Evolutionary conservation across 1,140 invertebrate genomes (phyloP).

Genomic region (Spodoptera frugiperda): DNA sequence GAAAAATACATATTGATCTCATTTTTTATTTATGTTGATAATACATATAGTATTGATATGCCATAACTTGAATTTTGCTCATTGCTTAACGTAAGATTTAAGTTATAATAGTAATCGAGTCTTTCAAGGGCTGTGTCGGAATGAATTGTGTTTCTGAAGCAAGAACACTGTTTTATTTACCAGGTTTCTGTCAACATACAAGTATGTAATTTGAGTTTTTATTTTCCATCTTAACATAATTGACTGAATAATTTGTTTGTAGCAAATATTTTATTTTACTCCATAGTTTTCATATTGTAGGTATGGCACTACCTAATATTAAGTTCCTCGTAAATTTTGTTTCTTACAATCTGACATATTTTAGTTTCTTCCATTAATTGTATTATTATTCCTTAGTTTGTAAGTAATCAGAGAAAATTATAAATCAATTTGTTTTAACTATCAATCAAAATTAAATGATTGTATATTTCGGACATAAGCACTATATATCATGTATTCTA

Average conservation of each 20-base stretch:
- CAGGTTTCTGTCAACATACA: constrained; percentile 4
- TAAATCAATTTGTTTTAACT: constrained; percentile 77
- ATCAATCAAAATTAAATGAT: constrained; percentile 78
- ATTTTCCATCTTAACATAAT: constrained; percentile 25
- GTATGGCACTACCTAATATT: constrained; percentile 40
- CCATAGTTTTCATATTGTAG: constrained; percentile 39
- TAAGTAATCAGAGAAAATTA: constrained; percentile 69
- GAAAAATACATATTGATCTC: constrained; percentile 78
- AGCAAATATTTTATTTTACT: constrained; percentile 34
- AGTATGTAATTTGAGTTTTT: constrained; percentile 14
- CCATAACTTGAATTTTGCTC: constrained; percentile 76
- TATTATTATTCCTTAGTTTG: constrained; percentile 68
- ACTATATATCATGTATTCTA: constrained; percentile 75
- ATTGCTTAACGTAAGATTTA: constrained; percentile 67
- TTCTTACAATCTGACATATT: constrained; percentile 50
- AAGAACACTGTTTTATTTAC: constrained; percentile 36
- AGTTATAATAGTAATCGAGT: constrained; percentile 55
- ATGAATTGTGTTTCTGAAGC: constrained; percentile 44
- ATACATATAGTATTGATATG: constrained; percentile 72
- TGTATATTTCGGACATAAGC: constrained; percentile 81
- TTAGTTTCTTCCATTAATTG: constrained; percentile 76
- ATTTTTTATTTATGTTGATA: constrained; percentile 77
- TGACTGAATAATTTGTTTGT: constrained; percentile 21
- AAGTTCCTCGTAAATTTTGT: constrained; percentile 53
- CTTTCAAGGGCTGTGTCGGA: constrained; percentile 55